Conservation (phyloP, 1,140 invertebrate genomes). For the Leptoteleia sp. region DNA sequence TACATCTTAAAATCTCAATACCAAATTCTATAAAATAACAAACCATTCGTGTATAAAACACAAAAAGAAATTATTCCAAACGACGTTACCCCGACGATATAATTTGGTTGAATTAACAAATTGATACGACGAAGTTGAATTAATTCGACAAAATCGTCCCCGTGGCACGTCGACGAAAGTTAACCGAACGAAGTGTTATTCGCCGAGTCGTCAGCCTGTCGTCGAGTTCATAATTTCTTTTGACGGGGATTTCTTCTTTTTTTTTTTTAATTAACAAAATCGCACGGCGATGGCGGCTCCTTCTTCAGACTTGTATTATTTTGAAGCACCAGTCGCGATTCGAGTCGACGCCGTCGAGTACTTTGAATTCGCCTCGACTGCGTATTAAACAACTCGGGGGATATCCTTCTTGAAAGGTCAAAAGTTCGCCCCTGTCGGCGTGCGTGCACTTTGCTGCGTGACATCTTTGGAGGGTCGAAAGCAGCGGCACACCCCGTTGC, state of each 20-base stretch:
- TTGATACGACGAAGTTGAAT: too few species aligned
- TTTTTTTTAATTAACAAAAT: conserved; percentile 44
- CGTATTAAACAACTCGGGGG: conserved; percentile 46
- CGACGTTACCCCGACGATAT: too few species aligned
- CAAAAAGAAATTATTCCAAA: too few species aligned
- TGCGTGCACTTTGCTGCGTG: conserved; percentile 62
- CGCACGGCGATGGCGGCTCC: not conserved
- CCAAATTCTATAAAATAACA: too few species aligned
- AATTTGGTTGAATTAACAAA: too few species aligned
- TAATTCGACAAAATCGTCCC: too few species aligned
- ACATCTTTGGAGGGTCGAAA: conserved; percentile 60
- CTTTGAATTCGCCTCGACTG: conserved; percentile 31
- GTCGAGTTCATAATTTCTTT: conserved; percentile 6
- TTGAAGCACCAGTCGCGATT: conserved; percentile 33
- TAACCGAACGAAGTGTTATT: conserved; percentile 10
- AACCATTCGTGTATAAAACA: too few species aligned
- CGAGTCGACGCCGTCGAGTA: conserved; percentile 29
- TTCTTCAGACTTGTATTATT: conserved; percentile 28
- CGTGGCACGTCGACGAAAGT: conserved; percentile 11
- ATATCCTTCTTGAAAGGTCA: conserved; percentile 62
- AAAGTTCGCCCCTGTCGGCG: conserved; percentile 49
- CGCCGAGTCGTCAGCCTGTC: not conserved
- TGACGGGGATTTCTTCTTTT: too few species aligned
- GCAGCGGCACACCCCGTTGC: conserved; percentile 49
- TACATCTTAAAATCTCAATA: too few species aligned